Evolutionary conservation across 2,888 invertebrate species (phyloP), one percentile per base, ranked within the genome.

Genomic region (Acrobasis consociella): DNA sequence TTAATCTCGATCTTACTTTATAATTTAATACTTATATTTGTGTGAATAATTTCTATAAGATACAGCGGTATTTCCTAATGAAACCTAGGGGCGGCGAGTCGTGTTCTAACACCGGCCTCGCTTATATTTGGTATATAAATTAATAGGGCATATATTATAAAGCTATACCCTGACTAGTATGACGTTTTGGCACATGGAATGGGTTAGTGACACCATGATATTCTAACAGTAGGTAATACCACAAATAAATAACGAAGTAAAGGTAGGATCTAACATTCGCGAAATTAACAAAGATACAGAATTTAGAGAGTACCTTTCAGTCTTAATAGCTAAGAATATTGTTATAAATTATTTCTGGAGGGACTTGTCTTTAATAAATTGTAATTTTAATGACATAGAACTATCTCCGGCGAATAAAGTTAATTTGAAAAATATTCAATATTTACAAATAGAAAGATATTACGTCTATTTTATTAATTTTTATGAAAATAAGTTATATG

Each of bases 311-410:
- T 82, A 86, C 81, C 81, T 78, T 85, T 90, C 89, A 91, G 91
- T 91, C 91, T 91, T 91, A 90, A 82, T 78, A 79, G 85, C 89
- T 90, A 91, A 83, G 78, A 87, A 81, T 87, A 87, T 84, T 86
- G 83, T 86, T 86, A 84, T 82, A 82, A 84, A 84, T 77, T 85
- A 83, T 85, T 70, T 85, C 76, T 91, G 91, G 91, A 91, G 89
- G 91, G 91, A 91, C 75, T 90, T 88, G 78, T 83, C 80, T 80
- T 86, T 69, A 83, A 85, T 82, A 81, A 83, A 82, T 83, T 76
- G 81, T 85, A 81, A 77, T 80, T 81, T 80, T 42, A 42, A 80
- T 74, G 76, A 78, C 72, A 77, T 86, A 85, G 80, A 82, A 76
- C 74, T 85, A 81, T 82, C 73, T 82, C 78, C 82, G 82, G 82